Evolutionary conservation across 2,888 invertebrate species (phyloP), one percentile per base, ranked within the genome.

Genomic region (Pterostichus madidus): DNA sequence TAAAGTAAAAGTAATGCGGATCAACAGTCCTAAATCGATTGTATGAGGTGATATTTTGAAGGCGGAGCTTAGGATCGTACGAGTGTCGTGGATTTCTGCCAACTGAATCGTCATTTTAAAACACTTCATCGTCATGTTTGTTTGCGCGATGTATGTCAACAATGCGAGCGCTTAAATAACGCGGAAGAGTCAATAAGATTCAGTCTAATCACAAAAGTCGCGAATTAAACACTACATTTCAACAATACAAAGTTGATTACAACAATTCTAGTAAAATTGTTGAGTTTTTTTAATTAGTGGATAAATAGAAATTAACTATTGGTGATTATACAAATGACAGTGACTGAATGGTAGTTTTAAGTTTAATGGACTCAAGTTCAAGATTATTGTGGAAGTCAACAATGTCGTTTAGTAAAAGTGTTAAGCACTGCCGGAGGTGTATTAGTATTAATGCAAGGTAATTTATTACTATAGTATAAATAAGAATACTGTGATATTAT

Each of bases 401-500:
- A 64, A 90, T 90, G 89, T 88, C 89, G 49, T 86, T 90, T 5
- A 89, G 88, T 84, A 89, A 89, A 85, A 89, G 88, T 84, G 84
- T 89, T 59, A 87, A 86, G 80, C 87, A 88, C 84, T 90, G 87
- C 84, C 87, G 87, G 83, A 88, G 86, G 86, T 89, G 88, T 84
- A 85, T 88, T 61, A 84, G 86, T 64, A 83, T 88, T n/a, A 85
- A 87, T 11, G 87, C 88, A 88, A 89, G 86, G 85, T 85, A 84
- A 84, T 56, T 64, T 84, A 84, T 83, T 52, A 56, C 24, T 39
- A 15, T 49, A 53, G 49, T 52, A 15, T 17, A n/a, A n/a, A n/a
- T n/a, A n/a, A n/a, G n/a, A n/a, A n/a, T 24, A 2, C 24, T 24
- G 24, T 24, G 24, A 2, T 24, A 24, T 24, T 24, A 24, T 3